Base-by-base conservation (phyloP, 2,888 invertebrate species). In the Sphaeridia pumilis region DNA sequence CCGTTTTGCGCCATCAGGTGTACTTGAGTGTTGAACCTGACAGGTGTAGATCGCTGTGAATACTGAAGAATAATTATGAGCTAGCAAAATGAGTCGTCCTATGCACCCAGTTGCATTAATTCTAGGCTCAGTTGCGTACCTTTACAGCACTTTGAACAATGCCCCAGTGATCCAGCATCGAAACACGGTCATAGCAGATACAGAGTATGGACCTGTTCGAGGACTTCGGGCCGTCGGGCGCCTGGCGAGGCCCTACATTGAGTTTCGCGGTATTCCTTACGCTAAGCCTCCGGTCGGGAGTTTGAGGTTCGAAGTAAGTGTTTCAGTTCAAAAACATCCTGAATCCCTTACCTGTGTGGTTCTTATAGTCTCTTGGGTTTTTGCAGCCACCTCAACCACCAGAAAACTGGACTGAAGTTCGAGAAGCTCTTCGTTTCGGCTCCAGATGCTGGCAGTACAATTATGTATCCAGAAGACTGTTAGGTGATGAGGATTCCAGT, bases 231-330 rank as follows among this genome's bases (percentile, higher is more conserved):
- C 44, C 14, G 21, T 48, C 1, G 42, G 52, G 12, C 27, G 55
- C 27, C 48, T 38, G 44, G 47, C 47, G 24, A 24, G 52, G 21
- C 46, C 10, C 3, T 51, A 52, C 27, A 52, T 38, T 34, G 55
- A 51, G 27, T 55, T 55, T 38, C 20, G 52, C 12, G 55, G 55
- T 1, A 55, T 54, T 22, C 54, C 54, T 17, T 54, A 54, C 25
- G 54, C 54, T 5, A 17, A 36, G n/a, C 38, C 50, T 12, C 54
- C 54, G 2, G 34, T 46, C 24, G 46, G 41, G 12, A 27, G 34
- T 14, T 17, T 54, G n/a, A n/a, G 49, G 25, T 53, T 49, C 35
- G 46, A 43, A 35, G 36, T 46, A 31, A 17, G 7, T 31, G 31
- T 31, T 10, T n/a, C 14, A 31, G 10, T 31, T 31, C 7, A 31